Base-by-base conservation (phyloP, 2,888 invertebrate genomes). In the Pecten maximus region DNA sequence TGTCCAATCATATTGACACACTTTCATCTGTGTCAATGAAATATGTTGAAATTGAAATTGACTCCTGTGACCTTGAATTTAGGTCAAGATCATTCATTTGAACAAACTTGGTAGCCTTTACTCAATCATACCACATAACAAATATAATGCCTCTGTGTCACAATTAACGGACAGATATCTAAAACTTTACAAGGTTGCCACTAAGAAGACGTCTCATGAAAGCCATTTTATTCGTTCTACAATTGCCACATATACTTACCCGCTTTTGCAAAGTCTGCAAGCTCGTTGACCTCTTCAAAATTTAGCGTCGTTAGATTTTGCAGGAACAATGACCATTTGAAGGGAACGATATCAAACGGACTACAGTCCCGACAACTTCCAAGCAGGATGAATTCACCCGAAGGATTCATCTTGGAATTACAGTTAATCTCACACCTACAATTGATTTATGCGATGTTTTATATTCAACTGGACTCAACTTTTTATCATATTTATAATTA, bases 321-420 rank as follows among this genome's bases (percentile, higher is more conserved):
- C 0, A 94, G 44, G 48, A 88, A 92, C 15, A 95, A 88, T 12
- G 92, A 90, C 95, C 95, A 95, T 40, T 50, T 48, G 90, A 93
- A 94, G 23, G 88, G 40, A 28, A 93, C 91, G 6, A 87, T 91
- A 89, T 94, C 94, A 40, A 91, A 87, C 12, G 89, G 87, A 23
- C 91, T 92, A 91, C 95, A 95, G 19, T 91, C 90, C 1, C 89
- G 39, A 91, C 95, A 95, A 0, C 87, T 40, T 23, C 92, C 92
- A 39, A 89, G 90, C 48, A 94, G 23, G 19, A 90, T 91, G 88
- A 94, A 93, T 60, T 93, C 93, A 87, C 93, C 92, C 10, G 95
- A 95, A 0, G 95, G 95, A 91, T 95, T 95, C 92, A 95, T 93
- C 88, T 95, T 95, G 19, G 91, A 91, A 40, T 93, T 93, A 89